These are phyloP conservation scores for Poeciliopsis paucimaculata DNA, from an alignment of 2,797 vertebrate genomes.

Conservation along the genomic window DNA sequence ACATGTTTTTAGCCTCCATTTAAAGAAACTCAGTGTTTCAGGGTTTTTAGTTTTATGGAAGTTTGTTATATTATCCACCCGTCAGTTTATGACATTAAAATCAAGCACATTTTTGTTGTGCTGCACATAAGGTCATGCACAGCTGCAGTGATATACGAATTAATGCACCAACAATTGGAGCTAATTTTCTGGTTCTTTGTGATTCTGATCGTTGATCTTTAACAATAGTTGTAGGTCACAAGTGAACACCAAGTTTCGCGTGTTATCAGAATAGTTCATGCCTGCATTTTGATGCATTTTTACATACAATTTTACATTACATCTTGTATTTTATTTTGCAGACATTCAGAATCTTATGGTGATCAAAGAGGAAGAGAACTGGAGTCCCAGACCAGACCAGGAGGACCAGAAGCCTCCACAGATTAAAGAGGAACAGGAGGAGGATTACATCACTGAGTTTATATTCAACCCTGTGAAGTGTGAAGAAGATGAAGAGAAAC, in stretches of 20 bases:
- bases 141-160: not conserved
- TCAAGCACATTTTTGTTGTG: not conserved
- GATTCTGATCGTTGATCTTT: not conserved
- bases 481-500: slow-evolving; percentile 1
- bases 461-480: not conserved
- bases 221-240: not conserved
- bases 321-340: not conserved
- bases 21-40: not conserved
- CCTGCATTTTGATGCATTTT: not conserved
- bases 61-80: not conserved
- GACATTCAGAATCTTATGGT: not conserved
- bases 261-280: not conserved
- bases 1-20: not conserved
- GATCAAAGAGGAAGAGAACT: not conserved
- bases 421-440: slow-evolving; percentile 13
- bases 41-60: not conserved
- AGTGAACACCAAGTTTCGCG: not conserved
- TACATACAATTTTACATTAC: not conserved
- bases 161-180: not conserved
- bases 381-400: not conserved
- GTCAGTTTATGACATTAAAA: not conserved
- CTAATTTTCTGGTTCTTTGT: not conserved
- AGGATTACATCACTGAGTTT: not conserved
- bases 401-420: not conserved
- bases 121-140: not conserved